Evolutionary conservation across 37 sponge, comb jelly and placozoan species (phyloP).

Genomic region (Mnemiopsis leidyi): DNA sequence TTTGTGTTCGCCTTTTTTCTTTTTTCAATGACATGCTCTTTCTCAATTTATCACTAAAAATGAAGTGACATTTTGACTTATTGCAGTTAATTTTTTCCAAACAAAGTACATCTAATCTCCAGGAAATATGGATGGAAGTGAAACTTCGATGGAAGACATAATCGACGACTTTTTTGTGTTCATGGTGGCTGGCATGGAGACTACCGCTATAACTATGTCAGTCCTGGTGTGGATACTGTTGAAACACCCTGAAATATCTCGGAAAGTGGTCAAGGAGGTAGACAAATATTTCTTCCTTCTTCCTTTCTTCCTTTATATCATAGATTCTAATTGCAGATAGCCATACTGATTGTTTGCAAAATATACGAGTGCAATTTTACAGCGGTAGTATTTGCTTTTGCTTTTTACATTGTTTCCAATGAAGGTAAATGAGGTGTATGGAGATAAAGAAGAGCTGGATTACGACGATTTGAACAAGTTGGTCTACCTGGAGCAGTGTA

Average conservation of each 20-base stretch:
- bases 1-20: no score
- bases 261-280: neutral
- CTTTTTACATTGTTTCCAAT: no score
- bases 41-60: no score
- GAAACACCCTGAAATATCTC: neutral
- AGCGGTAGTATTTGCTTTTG: no score
- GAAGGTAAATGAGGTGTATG: neutral
- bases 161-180: slow-evolving; percentile 1
- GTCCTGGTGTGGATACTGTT: neutral
- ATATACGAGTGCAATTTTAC: no score
- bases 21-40: no score
- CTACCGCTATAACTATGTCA: slow-evolving; percentile 10
- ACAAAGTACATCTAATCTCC: neutral
- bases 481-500: neutral
- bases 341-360: no score
- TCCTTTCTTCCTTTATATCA: no score
- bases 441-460: neutral
- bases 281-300: no score
- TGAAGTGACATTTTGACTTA: no score
- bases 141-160: neutral
- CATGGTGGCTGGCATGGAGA: slow-evolving; percentile 8
- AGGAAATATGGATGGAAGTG: neutral
- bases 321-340: no score
- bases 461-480: neutral
- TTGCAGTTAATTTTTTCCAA: no score